Percentiles rank a stretch among this genome's conserved stretches.
Evolutionary conservation across 1,140 invertebrate species (phyloP).

Genomic region (Atopsyche davidsoni): DNA sequence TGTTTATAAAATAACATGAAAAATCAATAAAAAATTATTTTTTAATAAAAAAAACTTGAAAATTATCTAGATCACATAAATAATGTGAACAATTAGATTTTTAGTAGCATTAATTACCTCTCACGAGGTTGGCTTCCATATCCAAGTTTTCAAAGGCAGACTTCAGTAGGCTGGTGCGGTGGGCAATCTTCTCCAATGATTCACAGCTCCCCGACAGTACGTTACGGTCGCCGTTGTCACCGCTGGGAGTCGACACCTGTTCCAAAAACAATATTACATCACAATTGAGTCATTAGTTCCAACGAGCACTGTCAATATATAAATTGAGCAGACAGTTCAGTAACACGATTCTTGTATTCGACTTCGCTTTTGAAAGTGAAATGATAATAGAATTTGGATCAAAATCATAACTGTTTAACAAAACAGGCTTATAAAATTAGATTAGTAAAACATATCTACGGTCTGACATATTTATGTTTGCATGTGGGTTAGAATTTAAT

Average conservation of each 20-base stretch:
- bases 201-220: constrained; percentile 67
- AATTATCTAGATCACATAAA: neutral
- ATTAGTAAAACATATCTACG: no score
- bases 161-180: constrained; percentile 71
- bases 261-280: constrained; percentile 15
- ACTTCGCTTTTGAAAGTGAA: no score
- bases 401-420: no score
- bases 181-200: constrained; percentile 62
- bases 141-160: constrained; percentile 72
- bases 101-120: constrained; percentile 14
- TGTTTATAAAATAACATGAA: neutral
- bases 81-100: neutral
- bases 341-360: no score
- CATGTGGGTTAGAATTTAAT: no score
- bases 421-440: no score
- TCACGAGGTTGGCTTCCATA: constrained; percentile 36
- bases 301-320: no score
- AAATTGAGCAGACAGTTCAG: no score
- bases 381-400: no score
- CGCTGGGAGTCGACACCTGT: constrained; percentile 64
- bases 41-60: neutral
- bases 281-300: no score
- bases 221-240: constrained; percentile 64
- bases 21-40: neutral
- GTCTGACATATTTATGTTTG: no score